These are phyloP conservation scores for Eurois occulta DNA, from an alignment of 2,888 invertebrate genomes.

Conservation along the genomic window DNA sequence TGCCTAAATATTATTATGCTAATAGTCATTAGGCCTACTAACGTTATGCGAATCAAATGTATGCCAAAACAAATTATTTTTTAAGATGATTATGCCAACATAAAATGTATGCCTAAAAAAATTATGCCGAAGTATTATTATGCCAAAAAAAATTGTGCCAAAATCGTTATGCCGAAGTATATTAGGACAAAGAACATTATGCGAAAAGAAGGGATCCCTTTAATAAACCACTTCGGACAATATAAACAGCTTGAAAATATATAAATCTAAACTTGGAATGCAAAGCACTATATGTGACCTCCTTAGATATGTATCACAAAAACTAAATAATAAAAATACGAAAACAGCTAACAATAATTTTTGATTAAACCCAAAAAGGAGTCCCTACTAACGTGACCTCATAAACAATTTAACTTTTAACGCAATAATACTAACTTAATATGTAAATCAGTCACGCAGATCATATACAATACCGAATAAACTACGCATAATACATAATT, in stretches of 20 bases:
- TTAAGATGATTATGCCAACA: too few species aligned
- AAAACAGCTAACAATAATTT: constrained; percentile 27
- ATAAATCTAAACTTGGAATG: constrained; percentile 12
- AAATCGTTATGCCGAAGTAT: too few species aligned
- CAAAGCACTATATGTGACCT: constrained; percentile 23
- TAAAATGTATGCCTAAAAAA: too few species aligned
- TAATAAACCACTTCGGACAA: background rate
- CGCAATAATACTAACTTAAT: constrained; percentile 23
- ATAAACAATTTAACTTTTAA: constrained; percentile 52
- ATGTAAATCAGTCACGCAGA: constrained; percentile 60
- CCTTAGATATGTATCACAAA: constrained; percentile 43
- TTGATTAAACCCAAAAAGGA: constrained; percentile 39
- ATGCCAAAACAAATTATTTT: too few species aligned
- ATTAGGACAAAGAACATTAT: too few species aligned
- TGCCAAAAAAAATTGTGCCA: too few species aligned
- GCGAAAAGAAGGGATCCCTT: too few species aligned
- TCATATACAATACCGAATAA: constrained; percentile 24
- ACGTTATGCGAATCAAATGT: too few species aligned
- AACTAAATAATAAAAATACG: constrained; percentile 37
- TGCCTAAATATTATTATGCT: too few species aligned
- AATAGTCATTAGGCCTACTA: too few species aligned
- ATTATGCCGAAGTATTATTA: too few species aligned
- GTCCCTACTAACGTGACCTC: constrained; percentile 33
- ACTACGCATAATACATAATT: constrained; percentile 32
- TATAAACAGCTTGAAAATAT: constrained; percentile 7